Evolutionary conservation across 2,113 vertebrate species (phyloP), one percentile per base, ranked within the genome.

Genomic region (Gopherus evgoodei): DNA sequence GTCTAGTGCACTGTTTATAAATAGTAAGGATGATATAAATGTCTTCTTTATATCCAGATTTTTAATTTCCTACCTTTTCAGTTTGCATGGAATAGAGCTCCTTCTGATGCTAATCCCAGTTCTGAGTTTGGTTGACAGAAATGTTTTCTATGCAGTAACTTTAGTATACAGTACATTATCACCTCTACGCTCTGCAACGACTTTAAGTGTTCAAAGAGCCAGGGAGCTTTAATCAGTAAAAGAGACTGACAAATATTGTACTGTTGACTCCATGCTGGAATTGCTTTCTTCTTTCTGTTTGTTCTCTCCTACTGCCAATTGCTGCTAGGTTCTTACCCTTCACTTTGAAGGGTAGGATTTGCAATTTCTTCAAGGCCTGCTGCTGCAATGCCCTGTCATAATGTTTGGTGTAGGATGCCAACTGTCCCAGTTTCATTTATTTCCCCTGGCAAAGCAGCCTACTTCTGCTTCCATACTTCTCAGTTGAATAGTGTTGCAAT

Each of bases 121-220:
- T 86, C 69, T 90, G 59, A 93, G 52, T 72, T 38, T 72, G 19
- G 35, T 47, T 84, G 69, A 69, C 42, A 16, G 79, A 84, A 62
- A 72, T 50, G 90, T 80, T 76, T 21, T 90, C 93, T 90, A 86
- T 88, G 49, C 47, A 86, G n/a, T n/a, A 84, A 10, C 24, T 91
- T 1, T 25, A 76, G 13, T 89, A 29, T 90, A 78, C 83, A 90
- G 85, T 86, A 75, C 5, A 11, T 91, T 93, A 89, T 50, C 22
- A 79, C 90, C 93, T 92, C 88, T 90, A 29, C 53, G 56, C 52
- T 76, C 75, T 92, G 5, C 79, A 92, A 94, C 88, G 44, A 91
- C 83, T 93, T 92, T 91, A 85, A 92, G 88, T 35, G 29, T 82
- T 25, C 44, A 79, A 16, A 88, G 52, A 80, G 52, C 13, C 3